phyloP scores from a whole-genome alignment of 2,888 invertebrate genomes.

The Pandemis corylana region DNA sequence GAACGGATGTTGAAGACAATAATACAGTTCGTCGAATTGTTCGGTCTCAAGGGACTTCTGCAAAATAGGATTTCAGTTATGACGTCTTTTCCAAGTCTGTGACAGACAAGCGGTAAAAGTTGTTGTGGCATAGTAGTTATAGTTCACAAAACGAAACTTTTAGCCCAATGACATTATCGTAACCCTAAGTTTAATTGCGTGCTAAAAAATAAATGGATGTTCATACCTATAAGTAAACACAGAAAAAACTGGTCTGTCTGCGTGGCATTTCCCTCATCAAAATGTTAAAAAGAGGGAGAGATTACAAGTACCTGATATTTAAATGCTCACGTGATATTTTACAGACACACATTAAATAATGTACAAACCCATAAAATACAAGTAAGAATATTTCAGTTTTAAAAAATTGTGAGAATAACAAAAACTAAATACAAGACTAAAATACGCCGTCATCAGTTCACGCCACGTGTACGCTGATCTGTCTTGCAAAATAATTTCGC shows the following conservation, averaged over 20 bases:
- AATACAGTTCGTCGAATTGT: slow-evolving; percentile 27
- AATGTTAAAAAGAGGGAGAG: too few relatives aligned
- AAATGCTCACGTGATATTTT: too few relatives aligned
- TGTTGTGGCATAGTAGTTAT: slow-evolving; percentile 1
- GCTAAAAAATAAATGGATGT: too few relatives aligned
- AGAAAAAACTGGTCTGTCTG: too few relatives aligned
- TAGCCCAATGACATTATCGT: background rate
- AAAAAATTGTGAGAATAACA: background rate
- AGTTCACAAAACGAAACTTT: background rate
- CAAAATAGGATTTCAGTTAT: slow-evolving; percentile 24
- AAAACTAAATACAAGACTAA: background rate
- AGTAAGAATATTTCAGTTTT: background rate
- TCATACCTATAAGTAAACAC: too few relatives aligned
- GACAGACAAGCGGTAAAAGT: slow-evolving; percentile 26
- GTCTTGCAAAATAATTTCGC: slow-evolving; percentile 54
- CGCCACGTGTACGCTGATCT: slow-evolving; percentile 20
- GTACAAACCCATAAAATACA: background rate
- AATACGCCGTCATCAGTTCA: slow-evolving; percentile 24
- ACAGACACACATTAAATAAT: too few relatives aligned
- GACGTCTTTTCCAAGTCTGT: slow-evolving; percentile 26
- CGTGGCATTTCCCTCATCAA: too few relatives aligned
- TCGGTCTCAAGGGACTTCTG: slow-evolving; percentile 23
- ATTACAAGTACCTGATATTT: too few relatives aligned
- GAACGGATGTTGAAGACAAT: slow-evolving; percentile 29
- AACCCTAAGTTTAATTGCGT: too few relatives aligned